Evolutionary conservation across 2,797 vertebrate genomes (phyloP).

Genomic region (Sphenodon punctatus): DNA sequence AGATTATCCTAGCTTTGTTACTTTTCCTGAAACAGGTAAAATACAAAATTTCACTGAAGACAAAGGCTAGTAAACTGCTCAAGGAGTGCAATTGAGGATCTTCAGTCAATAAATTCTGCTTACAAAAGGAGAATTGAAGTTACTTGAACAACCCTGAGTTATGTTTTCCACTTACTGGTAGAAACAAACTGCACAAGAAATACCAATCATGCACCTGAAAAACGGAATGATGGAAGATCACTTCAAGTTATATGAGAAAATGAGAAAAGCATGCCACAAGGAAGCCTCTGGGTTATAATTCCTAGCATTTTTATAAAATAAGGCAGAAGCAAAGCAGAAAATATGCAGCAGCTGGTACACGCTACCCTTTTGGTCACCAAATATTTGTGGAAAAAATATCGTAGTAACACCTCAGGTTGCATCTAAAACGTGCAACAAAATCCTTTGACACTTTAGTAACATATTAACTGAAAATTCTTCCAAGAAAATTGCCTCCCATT

Average conservation of each 20-base stretch:
- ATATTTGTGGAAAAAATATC: not conserved
- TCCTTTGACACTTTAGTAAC: not conserved
- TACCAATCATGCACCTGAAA: not conserved
- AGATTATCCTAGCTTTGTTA: not conserved
- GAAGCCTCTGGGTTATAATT: constrained; percentile 45
- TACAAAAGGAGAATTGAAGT: not conserved
- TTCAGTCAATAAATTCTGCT: not conserved
- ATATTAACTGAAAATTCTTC: not conserved
- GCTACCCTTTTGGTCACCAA: not conserved
- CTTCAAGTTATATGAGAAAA: not conserved
- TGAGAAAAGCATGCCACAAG: not conserved
- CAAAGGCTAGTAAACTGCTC: not conserved
- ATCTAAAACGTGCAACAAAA: not conserved
- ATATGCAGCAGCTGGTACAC: not conserved
- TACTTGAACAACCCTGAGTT: fast-evolving
- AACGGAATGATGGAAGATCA: not conserved
- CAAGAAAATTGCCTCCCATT: not conserved
- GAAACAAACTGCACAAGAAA: constrained; percentile 15
- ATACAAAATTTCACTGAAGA: not conserved
- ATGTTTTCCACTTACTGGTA: not conserved
- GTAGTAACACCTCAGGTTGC: not conserved
- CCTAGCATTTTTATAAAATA: constrained; percentile 32
- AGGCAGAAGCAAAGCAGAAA: constrained; percentile 4
- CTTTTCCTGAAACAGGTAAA: not conserved
- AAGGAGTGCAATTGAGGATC: not conserved